These are phyloP conservation scores for Chaetodon trifascialis DNA, from an alignment of 2,113 vertebrate genomes.

Conservation along the genomic window DNA sequence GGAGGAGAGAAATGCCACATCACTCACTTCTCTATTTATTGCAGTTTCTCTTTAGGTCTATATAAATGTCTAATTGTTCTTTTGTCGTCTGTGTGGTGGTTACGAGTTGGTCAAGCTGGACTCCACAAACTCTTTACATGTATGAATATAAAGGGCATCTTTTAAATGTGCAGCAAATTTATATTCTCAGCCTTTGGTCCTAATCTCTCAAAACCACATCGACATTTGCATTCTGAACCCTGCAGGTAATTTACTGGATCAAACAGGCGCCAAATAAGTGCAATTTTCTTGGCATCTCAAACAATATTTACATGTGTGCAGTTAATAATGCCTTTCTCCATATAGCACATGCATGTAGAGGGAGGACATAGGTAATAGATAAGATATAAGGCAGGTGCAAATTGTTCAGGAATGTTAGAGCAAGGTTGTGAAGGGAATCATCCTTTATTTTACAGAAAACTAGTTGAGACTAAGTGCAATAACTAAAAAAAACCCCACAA, in stretches of 20 bases:
- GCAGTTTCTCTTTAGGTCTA: constrained; percentile 64
- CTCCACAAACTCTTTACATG: neutral
- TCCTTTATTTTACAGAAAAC: neutral
- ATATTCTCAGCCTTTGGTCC: too few relatives aligned
- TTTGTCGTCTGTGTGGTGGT: constrained; percentile 29
- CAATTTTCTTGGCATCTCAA: constrained; percentile 21
- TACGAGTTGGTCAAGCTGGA: constrained; percentile 19
- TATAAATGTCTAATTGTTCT: constrained; percentile 58
- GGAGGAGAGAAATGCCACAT: constrained; percentile 85
- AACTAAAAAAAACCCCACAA: neutral
- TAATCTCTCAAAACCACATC: too few relatives aligned
- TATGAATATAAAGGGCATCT: neutral
- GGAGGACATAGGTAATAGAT: neutral
- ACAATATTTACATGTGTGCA: constrained; percentile 5
- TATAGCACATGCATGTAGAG: neutral
- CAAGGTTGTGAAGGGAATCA: neutral
- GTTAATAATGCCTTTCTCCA: neutral
- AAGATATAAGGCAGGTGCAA: constrained; percentile 1
- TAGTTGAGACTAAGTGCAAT: neutral
- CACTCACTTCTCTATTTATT: constrained; percentile 76
- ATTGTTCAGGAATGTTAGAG: constrained; percentile 14
- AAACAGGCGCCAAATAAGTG: too few relatives aligned
- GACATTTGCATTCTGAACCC: constrained; percentile 11
- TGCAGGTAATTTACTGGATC: neutral
- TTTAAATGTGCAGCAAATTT: neutral